Evolutionary conservation across 2,113 vertebrate species (phyloP), one percentile per base, ranked within the genome.

Genomic region (Ondatra zibethicus): DNA sequence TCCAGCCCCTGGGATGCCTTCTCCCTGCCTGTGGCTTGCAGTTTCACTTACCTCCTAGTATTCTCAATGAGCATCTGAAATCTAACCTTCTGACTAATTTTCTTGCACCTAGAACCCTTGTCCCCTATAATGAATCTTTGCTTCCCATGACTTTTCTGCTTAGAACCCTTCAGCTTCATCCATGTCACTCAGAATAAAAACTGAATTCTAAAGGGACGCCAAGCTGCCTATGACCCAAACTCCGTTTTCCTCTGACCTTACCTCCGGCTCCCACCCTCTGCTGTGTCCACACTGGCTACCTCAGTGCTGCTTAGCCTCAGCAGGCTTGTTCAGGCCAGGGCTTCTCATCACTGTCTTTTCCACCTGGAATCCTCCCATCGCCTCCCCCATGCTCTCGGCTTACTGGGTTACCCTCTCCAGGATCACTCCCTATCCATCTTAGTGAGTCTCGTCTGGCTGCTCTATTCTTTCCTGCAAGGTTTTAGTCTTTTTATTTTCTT

Each of bases 351-450:
- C 72, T 33, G 36, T 86, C 31, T 0, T 8, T 39, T 1, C 3
- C 5, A 5, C 27, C 16, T 8, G 4, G 29, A 14, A 27, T 17
- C 12, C 4, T 4, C 11, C 52, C 5, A 1, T 33, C 7, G 0
- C 36, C 39, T 3, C 12, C 25, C 0, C 0, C 13, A 2, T 21
- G 45, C 75, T 72, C 80, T 21, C 23, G 11, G 50, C 21, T 52
- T 2, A 55, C 23, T 5, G 61, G 45, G 36, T 73, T 21, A 12
- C 9, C 23, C 63, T 68, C 78, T 73, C n/a, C 14, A 33, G 55
- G 68, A 50, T 39, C 70, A n/a, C 52, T 42, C 0, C 58, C 55
- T 36, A 29, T 12, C 52, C 45, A 36, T 19, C 39, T 75, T 50
- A n/a, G 0, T 14, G 29, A 23, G 84, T n/a, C 23, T 14, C 88